Conservation (phyloP, 2,888 invertebrate genomes). For the Xylophagus ater region DNA sequence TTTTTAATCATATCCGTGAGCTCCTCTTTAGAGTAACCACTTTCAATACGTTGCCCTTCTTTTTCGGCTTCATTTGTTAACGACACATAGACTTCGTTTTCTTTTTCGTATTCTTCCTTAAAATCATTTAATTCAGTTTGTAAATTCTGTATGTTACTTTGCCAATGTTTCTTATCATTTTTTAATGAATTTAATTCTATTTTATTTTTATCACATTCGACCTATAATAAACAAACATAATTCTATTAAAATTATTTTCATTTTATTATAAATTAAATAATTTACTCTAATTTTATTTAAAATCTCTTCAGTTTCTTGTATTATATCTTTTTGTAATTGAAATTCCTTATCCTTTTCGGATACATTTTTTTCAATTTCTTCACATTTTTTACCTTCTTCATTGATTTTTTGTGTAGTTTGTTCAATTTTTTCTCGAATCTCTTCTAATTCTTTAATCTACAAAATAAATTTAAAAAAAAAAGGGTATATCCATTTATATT, state of each 20-base stretch:
- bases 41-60: conserved; percentile 28
- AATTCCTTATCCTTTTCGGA: conserved; percentile 34
- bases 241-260: too few species aligned
- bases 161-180: neutral
- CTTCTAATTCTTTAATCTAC: conserved; percentile 35
- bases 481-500: neutral
- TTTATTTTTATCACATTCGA: neutral
- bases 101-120: too few species aligned
- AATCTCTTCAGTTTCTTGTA: too few species aligned
- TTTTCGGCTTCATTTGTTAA: conserved; percentile 22
- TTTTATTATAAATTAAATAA: too few species aligned
- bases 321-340: conserved; percentile 32
- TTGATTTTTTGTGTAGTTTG: conserved; percentile 22
- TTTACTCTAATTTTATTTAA: too few species aligned
- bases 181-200: neutral
- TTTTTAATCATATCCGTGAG: conserved; percentile 33
- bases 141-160: neutral
- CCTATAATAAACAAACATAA: conserved; percentile 1
- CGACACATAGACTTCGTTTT: too few species aligned
- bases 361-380: conserved; percentile 34
- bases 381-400: conserved; percentile 31
- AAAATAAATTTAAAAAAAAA: conserved; percentile 16
- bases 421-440: conserved; percentile 25
- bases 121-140: neutral
- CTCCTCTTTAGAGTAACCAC: conserved; percentile 35